Evolutionary conservation across 2,888 invertebrate species (phyloP).

Genomic region (Pristionchus fissidentatus): DNA sequence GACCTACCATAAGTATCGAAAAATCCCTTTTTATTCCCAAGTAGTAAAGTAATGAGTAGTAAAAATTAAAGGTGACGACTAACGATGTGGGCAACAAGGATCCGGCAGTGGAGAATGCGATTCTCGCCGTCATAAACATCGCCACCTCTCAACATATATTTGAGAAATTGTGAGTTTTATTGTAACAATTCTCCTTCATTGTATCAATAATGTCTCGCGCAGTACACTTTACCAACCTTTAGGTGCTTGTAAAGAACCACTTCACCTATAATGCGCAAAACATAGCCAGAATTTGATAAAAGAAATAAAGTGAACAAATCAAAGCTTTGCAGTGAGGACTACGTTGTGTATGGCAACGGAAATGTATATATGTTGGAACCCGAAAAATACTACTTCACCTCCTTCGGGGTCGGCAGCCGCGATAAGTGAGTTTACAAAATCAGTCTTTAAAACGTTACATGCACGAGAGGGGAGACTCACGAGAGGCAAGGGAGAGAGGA

Average conservation of each 20-base stretch:
- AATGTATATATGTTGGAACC: neutral
- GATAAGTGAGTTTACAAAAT: conserved; percentile 25
- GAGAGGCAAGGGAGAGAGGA: too few relatives aligned
- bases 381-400: neutral
- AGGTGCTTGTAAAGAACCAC: too few relatives aligned
- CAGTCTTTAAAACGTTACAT: too few relatives aligned
- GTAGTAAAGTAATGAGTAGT: too few relatives aligned
- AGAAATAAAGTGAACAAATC: neutral
- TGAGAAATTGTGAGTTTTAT: conserved; percentile 20
- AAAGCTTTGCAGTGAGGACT: neutral
- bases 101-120: neutral
- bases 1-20: too few relatives aligned
- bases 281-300: too few relatives aligned
- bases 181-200: too few relatives aligned
- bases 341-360: conserved; percentile 27
- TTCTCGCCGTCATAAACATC: conserved; percentile 3
- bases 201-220: neutral
- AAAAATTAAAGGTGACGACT: conserved; percentile 11
- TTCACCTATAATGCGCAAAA: too few relatives aligned
- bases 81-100: neutral
- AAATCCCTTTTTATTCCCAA: too few relatives aligned
- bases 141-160: conserved; percentile 2
- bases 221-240: too few relatives aligned
- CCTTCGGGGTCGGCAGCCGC: neutral
- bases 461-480: too few relatives aligned